Conservation (phyloP, 1,140 invertebrate species). For the Pristionchus pacificus region DNA sequence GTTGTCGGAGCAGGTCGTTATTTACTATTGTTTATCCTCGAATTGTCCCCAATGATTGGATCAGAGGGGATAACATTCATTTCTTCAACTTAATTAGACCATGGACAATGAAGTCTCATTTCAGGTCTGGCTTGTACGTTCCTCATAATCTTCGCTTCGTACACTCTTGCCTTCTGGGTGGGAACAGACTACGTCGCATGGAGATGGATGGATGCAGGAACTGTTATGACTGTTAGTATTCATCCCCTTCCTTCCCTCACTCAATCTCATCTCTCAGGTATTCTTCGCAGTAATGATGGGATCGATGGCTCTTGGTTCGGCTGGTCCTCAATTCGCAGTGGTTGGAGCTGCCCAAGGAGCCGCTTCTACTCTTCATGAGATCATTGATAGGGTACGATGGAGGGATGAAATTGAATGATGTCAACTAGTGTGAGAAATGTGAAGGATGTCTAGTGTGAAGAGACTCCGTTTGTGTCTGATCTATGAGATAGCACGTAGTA, state of each 20-base stretch:
- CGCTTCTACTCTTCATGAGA: conserved; percentile 47
- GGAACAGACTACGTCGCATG: conserved; percentile 35
- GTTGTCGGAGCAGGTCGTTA: conserved; percentile 32
- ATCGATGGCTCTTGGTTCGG: conserved; percentile 43
- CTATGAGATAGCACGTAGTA: too few relatives aligned
- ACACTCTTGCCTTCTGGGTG: conserved; percentile 45
- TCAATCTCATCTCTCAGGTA: conserved; percentile 22
- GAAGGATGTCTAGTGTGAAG: too few relatives aligned
- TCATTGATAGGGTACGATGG: conserved; percentile 42
- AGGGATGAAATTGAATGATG: too few relatives aligned
- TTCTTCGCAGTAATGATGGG: conserved; percentile 54
- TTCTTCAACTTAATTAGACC: too few relatives aligned
- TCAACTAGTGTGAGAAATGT: too few relatives aligned
- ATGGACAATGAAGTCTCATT: too few relatives aligned
- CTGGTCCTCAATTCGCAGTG: conserved; percentile 47
- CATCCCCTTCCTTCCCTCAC: neutral
- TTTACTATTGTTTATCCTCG: conserved; percentile 35
- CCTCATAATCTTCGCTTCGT: conserved; percentile 40
- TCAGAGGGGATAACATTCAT: too few relatives aligned
- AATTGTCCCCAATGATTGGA: too few relatives aligned
- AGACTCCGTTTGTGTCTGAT: too few relatives aligned
- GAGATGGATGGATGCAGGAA: conserved; percentile 23
- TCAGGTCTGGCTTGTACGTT: conserved; percentile 36
- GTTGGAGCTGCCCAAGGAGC: conserved; percentile 49
- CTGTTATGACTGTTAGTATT: conserved; percentile 26